Conservation (phyloP, 2,888 invertebrate species). For the Oithona nana region DNA sequence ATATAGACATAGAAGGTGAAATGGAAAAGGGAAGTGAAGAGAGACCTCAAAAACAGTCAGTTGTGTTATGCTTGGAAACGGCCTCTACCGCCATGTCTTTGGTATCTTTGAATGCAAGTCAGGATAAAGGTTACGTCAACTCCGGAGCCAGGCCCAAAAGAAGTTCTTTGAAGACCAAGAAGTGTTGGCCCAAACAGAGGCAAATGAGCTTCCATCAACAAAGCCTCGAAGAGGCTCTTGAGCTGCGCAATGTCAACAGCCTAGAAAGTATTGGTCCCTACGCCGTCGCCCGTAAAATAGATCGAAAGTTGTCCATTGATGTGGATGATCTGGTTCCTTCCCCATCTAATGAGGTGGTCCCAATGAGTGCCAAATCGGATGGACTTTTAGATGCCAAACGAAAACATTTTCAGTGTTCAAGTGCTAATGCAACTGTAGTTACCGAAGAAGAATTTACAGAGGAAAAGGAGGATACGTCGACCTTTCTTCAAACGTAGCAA, state of each 20-base stretch:
- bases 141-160: background rate
- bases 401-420: no score
- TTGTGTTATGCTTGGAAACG: background rate
- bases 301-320: background rate
- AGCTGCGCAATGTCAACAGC: background rate
- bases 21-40: background rate
- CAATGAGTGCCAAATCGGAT: no score
- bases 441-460: no score
- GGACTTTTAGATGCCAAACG: no score
- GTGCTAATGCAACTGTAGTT: no score
- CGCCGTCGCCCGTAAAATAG: background rate
- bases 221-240: background rate
- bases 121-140: background rate
- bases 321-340: no score
- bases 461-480: no score
- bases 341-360: no score
- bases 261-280: background rate
- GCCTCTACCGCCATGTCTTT: background rate
- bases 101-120: background rate
- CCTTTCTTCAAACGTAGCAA: no score
- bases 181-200: background rate
- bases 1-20: background rate
- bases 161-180: background rate
- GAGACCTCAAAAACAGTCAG: background rate
- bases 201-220: background rate